Evolutionary conservation across 2,113 vertebrate genomes (phyloP), one percentile per base, ranked within the genome.

Genomic region (Hirundichthys speculiger): DNA sequence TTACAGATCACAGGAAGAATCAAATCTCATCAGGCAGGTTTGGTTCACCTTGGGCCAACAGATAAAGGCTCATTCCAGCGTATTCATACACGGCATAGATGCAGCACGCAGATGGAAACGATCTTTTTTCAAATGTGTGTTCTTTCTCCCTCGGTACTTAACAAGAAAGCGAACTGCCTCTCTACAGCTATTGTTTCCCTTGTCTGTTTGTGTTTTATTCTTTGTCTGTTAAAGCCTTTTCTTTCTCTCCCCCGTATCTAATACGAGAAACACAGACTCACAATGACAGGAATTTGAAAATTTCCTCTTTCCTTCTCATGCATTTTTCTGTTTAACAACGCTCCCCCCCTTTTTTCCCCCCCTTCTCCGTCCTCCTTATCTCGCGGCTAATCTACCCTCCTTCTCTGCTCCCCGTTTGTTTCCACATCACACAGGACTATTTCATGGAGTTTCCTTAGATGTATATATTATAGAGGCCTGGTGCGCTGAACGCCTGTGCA

Each of bases 231-330:
- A 66, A 84, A 79, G 73, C 41, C 62, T 63, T 43, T 72, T 83
- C 70, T 64, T 57, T 58, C 62, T 47, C 45, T 25, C 18, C 8
- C 46, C 40, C 13, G 34, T 50, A 39, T 66, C 58, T 46, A 51
- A 60, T 59, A 59, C 66, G 79, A 64, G 30, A 68, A 56, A 73
- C 66, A n/a, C 25, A 14, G 41, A 30, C 64, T 74, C 65, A 85
- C 82, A 87, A 84, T 79, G 72, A 57, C 86, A 87, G 68, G 84
- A 86, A 85, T 82, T 63, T 62, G 43, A 60, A 78, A 61, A 73
- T 80, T 78, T 83, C 84, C 75, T 54, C 42, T 64, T 57, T 69
- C 48, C 57, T 42, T 42, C 39, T 72, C 73, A 47, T 73, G 6
- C 59, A 30, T 83, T 77, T 77, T 76, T 85, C 76, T 65, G 48